Evolutionary conservation across 64 coral and sea anemone species (phyloP).

Genomic region (Anthopleura sola): DNA sequence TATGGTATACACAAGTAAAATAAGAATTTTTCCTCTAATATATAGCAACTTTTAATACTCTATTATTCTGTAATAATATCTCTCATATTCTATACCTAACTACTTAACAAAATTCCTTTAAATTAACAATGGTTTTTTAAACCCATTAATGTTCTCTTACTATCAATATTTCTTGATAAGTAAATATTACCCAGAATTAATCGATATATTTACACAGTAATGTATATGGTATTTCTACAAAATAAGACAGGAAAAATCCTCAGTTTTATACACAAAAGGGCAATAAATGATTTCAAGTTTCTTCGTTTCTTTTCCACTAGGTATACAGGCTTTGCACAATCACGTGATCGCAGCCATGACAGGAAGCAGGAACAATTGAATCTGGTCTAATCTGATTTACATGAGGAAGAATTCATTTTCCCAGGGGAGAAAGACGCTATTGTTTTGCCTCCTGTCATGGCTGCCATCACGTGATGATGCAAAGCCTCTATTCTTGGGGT

Average conservation of each 20-base stretch:
- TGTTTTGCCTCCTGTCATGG: too few species aligned
- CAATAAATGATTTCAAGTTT: too few species aligned
- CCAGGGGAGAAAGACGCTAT: too few species aligned
- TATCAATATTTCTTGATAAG: not conserved
- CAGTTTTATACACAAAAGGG: too few species aligned
- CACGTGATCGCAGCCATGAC: too few species aligned
- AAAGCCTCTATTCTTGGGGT: too few species aligned
- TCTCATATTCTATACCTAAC: not conserved
- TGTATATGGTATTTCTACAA: not conserved
- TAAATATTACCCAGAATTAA: not conserved
- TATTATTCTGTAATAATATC: not conserved
- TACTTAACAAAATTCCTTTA: slow-evolving; percentile 12
- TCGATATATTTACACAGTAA: not conserved
- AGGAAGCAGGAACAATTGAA: too few species aligned
- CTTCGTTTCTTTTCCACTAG: too few species aligned
- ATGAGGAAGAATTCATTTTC: too few species aligned
- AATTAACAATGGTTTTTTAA: not conserved
- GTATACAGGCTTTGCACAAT: too few species aligned
- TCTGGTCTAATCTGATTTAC: too few species aligned
- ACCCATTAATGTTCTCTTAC: not conserved
- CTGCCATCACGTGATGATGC: too few species aligned
- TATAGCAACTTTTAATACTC: not conserved
- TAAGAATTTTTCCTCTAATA: slow-evolving; percentile 6
- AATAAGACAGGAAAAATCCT: not conserved
- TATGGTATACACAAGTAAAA: not conserved